Conservation (phyloP, 1,140 invertebrate species). For the Aplysia californica region DNA sequence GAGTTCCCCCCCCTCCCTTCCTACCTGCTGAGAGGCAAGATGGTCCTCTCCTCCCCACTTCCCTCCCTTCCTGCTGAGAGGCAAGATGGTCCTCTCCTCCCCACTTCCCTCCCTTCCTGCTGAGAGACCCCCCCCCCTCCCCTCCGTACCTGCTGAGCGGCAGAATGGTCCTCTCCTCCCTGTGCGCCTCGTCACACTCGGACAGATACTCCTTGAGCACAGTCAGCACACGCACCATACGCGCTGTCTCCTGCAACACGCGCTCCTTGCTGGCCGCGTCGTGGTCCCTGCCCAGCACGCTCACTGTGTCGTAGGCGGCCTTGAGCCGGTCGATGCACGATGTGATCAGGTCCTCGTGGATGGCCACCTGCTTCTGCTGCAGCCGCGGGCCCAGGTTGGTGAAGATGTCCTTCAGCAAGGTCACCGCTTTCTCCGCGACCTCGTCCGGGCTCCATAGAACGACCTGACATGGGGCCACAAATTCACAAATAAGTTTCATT, state of each 20-base stretch:
- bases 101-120: conserved; percentile 87
- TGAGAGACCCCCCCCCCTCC: conserved; percentile 88
- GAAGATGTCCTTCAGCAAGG: conserved; percentile 91
- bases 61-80: conserved; percentile 86
- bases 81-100: conserved; percentile 89
- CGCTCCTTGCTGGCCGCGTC: conserved; percentile 69
- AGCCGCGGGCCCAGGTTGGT: conserved; percentile 91
- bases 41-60: conserved; percentile 89
- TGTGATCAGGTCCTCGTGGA: conserved; percentile 93
- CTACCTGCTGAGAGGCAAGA: conserved; percentile 87
- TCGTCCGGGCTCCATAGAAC: conserved; percentile 90
- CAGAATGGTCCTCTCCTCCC: conserved; percentile 88
- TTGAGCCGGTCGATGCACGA: conserved; percentile 87
- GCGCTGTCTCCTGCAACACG: conserved; percentile 80
- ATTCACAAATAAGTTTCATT: too few species aligned
- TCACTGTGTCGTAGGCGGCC: conserved; percentile 78
- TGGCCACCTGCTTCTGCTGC: conserved; percentile 79
- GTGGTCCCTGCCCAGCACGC: conserved; percentile 69
- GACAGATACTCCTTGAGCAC: conserved; percentile 95
- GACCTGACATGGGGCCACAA: too few species aligned
- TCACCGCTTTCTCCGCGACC: conserved; percentile 90
- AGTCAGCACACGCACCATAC: conserved; percentile 93
- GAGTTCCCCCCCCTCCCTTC: too few species aligned
- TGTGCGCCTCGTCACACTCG: conserved; percentile 94
- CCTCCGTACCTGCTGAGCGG: conserved; percentile 82